phyloP scores from a whole-genome alignment of 2,797 vertebrate genomes.

The Astyanax mexicanus region DNA sequence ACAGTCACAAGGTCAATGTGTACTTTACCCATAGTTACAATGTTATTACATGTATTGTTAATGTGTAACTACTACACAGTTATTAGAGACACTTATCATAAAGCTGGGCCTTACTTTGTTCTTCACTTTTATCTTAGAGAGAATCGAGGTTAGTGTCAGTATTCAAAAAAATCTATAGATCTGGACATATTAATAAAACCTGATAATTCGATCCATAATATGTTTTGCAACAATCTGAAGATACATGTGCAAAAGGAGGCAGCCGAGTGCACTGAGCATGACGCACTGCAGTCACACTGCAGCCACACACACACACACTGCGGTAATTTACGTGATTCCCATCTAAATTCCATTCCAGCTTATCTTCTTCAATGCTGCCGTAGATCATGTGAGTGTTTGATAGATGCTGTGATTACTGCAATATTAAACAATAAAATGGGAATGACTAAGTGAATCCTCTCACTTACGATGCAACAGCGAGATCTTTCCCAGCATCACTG shows the following conservation, averaged over 20 bases:
- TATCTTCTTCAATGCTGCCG: not conserved
- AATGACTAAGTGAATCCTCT: not conserved
- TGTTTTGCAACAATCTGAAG: not conserved
- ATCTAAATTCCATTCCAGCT: conserved; percentile 10
- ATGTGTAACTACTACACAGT: too few species aligned
- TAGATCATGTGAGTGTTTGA: not conserved
- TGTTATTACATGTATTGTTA: too few species aligned
- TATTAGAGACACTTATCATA: too few species aligned
- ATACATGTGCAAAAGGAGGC: not conserved
- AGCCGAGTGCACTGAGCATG: not conserved
- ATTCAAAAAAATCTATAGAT: not conserved
- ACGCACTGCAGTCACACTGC: conserved; percentile 18
- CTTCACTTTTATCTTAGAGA: not conserved
- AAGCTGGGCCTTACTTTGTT: too few species aligned
- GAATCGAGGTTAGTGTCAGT: not conserved
- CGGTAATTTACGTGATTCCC: conserved; percentile 5
- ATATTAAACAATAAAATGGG: conserved; percentile 24
- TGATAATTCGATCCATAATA: not conserved
- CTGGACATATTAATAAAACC: not conserved
- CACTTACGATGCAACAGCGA: not conserved
- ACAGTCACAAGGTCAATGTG: too few species aligned
- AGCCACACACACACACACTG: not conserved
- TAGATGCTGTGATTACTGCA: not conserved
- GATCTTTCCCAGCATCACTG: not conserved
- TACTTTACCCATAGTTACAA: too few species aligned